phyloP scores from a whole-genome alignment of 2,888 invertebrate species.

The Dryocosmus kuriphilus region DNA sequence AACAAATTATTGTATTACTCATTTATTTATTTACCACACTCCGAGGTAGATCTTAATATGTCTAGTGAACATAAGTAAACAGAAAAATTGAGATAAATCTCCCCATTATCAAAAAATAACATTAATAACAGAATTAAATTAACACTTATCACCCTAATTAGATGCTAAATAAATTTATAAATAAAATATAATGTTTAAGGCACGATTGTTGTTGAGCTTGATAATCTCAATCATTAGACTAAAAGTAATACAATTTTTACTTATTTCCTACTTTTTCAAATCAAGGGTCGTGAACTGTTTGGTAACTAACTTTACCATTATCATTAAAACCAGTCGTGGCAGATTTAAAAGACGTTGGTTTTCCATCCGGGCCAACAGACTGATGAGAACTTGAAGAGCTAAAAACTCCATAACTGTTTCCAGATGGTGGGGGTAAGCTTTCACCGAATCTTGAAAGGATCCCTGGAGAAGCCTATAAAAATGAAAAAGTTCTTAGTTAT shows the following conservation, averaged over 20 bases:
- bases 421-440: conserved; percentile 65
- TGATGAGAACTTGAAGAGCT: conserved; percentile 83
- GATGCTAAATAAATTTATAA: background rate
- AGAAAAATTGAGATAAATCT: background rate
- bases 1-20: background rate
- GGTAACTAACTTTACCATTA: conserved; percentile 85
- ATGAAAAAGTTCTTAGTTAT: background rate
- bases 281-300: conserved; percentile 78
- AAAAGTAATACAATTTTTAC: background rate
- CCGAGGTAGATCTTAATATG: background rate
- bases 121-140: background rate
- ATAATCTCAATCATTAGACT: conserved; percentile 45
- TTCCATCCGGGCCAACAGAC: conserved; percentile 80
- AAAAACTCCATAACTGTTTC: conserved; percentile 80
- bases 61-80: background rate
- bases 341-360: conserved; percentile 79
- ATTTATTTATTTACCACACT: background rate
- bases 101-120: background rate
- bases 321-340: conserved; percentile 85
- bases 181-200: background rate
- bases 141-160: background rate
- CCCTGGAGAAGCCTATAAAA: background rate
- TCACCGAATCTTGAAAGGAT: conserved; percentile 45
- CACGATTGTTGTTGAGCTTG: background rate
- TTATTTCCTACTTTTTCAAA: background rate